Evolutionary conservation across 2,113 vertebrate species (phyloP), one percentile per base, ranked within the genome.

Genomic region (Morone chrysops): DNA sequence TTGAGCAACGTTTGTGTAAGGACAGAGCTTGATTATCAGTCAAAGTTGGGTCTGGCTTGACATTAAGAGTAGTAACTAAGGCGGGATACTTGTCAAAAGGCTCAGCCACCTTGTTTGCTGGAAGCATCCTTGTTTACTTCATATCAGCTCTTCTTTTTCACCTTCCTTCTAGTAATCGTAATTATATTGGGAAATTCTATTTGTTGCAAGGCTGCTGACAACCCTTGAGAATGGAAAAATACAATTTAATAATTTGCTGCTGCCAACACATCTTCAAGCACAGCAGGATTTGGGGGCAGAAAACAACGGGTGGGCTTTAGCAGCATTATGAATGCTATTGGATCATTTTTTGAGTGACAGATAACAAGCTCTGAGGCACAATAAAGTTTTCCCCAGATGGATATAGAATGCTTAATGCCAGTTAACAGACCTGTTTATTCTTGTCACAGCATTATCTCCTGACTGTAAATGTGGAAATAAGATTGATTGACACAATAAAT

Each of bases 331-430:
- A 85, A 90, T 89, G 70, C 84, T 86, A 85, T 85, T 90, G 90
- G 91, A 93, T 92, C 76, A 71, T 56, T 72, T 75, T 77, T 82
- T 90, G 89, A 95, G 63, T 93, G 93, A 93, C 89, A 89, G 83
- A 87, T 88, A 93, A 92, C 81, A 89, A 91, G 86, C 81, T 82
- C 80, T 25, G 80, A 87, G 25, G 54, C 85, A 70, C 76, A 63
- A n/a, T 40, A 70, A 91, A 69, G 73, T 75, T 86, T 70, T 77
- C 75, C 79, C 85, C 50, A 57, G 66, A 62, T 74, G 71, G 47
- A 65, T 79, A 67, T 51, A 36, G 51, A 78, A 73, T 75, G 40
- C 61, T 84, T 61, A 11, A 54, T 50, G 38, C 78, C 65, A 59
- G 68, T 84, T 80, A 80, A 70, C 81, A 68, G 72, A 59, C 50